Base-by-base conservation (phyloP, 2,113 vertebrate species). In the Myanophis thanlyinensis region DNA sequence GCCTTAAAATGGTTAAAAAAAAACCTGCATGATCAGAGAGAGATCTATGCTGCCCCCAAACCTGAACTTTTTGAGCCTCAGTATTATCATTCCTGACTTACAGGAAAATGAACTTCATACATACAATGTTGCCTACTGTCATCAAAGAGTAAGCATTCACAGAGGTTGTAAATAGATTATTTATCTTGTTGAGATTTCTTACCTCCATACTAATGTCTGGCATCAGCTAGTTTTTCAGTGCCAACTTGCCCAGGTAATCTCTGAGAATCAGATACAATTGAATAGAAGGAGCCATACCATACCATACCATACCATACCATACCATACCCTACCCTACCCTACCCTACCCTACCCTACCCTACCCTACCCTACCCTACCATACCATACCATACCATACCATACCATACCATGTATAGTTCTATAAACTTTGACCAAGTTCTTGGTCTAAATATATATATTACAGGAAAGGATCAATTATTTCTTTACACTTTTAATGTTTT, bases 401-500 rank as follows among this genome's bases (percentile, higher is more conserved):
- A n/a, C n/a, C n/a, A n/a, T n/a, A n/a, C n/a, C n/a, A n/a, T n/a
- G n/a, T n/a, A n/a, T 52, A 52, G 15, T 44, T 85, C 35, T 91
- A 0, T 87, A 23, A 92, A 88, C 0, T 88, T 47, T 92, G 90
- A 87, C 46, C 84, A 52, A 91, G 46, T 95, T 91, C 56, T 52
- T 56, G 85, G 54, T 27, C 44, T 53, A 88, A 62, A 35, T 92
- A 88, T n/a, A 88, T n/a, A 12, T 91, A 88, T 51, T 9, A 1
- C 73, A 84, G 8, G 7, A 47, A 35, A 91, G 3, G 5, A 54
- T 52, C 47, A 52, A 89, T 86, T 1, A 5, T 87, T 95, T 93
- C 1, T 92, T 95, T 94, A 8, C 46, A n/a, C n/a, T 67, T 93
- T 27, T 91, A 20, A 90, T 7, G 90, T 94, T 93, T 18, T 89